Evolutionary conservation across 2,888 invertebrate genomes (phyloP), one percentile per base, ranked within the genome.

Genomic region (Dryobotodes eremita): DNA sequence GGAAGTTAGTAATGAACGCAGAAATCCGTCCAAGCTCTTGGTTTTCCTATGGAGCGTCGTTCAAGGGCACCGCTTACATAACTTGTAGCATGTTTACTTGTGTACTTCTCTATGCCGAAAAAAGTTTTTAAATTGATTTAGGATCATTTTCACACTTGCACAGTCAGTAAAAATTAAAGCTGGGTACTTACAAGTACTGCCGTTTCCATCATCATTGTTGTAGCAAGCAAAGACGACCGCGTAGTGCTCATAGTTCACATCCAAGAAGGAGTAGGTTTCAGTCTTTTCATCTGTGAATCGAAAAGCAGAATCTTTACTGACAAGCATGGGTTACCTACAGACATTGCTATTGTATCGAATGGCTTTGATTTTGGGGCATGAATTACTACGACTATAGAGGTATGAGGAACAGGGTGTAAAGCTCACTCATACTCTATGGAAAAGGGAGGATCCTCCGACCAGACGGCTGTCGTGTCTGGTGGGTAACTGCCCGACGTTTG

Each of bases 181-280:
- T 70, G 61, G 42, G 57, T 83, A 95, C 96, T 95, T 87, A 96
- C 96, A 96, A 26, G 92, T 94, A 84, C 96, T 96, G 65, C 93
- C 94, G 69, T 93, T 94, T 3, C 93, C 95, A 80, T 94, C 94
- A 0, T 91, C 91, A 69, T 93, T 94, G 73, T 96, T 92, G 73
- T 93, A 93, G 66, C 96, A 96, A 0, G 96, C 94, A 69, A 96
- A 95, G 53, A 96, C 88, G 0, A 96, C 94, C 0, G 96, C 96
- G n/a, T 95, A 96, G 79, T 96, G 96, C 31, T 95, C 96, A 59
- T 96, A 96, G 82, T 95, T 93, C 61, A 96, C 94, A 53, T 95
- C 95, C 84, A 96, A 79, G 70, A 96, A 94, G 0, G 94, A 94
- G 78, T 96, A 96, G 0, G 92, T 94, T 86, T 96, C 95, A 0